A percentile compares a stretch with the other conserved stretches of the same genome.
Evolutionary conservation across 1,140 invertebrate genomes (phyloP).

Genomic region (Drosophila nasuta): DNA sequence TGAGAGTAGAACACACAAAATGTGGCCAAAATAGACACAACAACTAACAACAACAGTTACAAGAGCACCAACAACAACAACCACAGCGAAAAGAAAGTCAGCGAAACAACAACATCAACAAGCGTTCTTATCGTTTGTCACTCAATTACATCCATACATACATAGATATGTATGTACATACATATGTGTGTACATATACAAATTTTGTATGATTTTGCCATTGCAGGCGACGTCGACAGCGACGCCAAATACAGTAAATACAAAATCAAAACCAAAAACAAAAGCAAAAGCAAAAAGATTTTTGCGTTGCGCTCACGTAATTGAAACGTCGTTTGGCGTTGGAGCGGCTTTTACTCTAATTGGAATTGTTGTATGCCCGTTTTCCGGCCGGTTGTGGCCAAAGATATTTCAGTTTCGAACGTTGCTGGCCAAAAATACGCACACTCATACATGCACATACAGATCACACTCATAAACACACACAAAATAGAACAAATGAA

Average conservation of each 20-base stretch:
- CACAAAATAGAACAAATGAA: slow-evolving; percentile 71
- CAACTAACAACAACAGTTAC: slow-evolving; percentile 3
- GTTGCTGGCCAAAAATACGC: slow-evolving; percentile 71
- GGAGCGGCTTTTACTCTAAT: slow-evolving; percentile 67
- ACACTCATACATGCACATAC: slow-evolving; percentile 24
- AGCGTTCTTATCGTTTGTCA: slow-evolving; percentile 69
- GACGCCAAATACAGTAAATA: slow-evolving; percentile 24
- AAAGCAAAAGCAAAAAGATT: slow-evolving; percentile 24
- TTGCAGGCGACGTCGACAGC: slow-evolving; percentile 26
- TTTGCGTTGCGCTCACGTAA: slow-evolving; percentile 59
- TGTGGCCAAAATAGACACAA: slow-evolving; percentile 41
- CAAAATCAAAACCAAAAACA: slow-evolving; percentile 4
- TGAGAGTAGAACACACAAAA: slow-evolving; percentile 26
- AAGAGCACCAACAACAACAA: slow-evolving; percentile 20
- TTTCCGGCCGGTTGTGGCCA: slow-evolving; percentile 76
- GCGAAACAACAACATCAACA: slow-evolving; percentile 29
- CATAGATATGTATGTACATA: too few relatives aligned
- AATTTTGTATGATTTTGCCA: slow-evolving; percentile 52
- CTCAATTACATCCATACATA: slow-evolving; percentile 36
- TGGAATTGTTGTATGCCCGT: slow-evolving; percentile 69
- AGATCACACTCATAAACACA: slow-evolving; percentile 24
- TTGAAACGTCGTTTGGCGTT: slow-evolving; percentile 46
- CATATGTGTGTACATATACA: slow-evolving; percentile 15
- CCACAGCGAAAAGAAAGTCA: slow-evolving; percentile 46
- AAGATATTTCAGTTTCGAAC: slow-evolving; percentile 51